A percentile compares a stretch with the other conserved stretches of the same genome.
Evolutionary conservation across 2,113 vertebrate species (phyloP).

Genomic region (Fukomys damarensis): DNA sequence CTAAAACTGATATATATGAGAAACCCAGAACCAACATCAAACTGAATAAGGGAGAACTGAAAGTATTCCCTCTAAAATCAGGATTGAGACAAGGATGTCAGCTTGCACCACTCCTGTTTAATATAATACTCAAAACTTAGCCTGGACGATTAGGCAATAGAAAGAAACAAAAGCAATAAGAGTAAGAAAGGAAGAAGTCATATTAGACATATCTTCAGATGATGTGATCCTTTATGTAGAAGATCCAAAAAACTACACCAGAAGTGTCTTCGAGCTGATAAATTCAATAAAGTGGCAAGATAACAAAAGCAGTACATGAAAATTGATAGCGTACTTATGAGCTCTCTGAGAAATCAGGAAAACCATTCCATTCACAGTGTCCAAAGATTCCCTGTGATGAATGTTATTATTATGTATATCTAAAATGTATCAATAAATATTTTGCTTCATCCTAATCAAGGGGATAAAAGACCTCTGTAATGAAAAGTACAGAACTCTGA

Average conservation of each 20-base stretch:
- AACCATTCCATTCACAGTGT: not conserved
- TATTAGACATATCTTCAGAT: not conserved
- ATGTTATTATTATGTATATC: too few relatives aligned
- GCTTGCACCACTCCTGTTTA: not conserved
- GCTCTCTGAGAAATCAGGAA: not conserved
- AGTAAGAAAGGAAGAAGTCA: not conserved
- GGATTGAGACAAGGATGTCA: not conserved
- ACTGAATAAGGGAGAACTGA: not conserved
- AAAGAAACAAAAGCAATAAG: not conserved
- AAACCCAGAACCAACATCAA: not conserved
- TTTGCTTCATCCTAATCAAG: not conserved
- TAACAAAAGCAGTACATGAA: not conserved
- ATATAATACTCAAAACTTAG: not conserved
- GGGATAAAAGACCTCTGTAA: not conserved
- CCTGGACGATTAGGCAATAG: not conserved
- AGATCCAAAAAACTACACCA: not conserved
- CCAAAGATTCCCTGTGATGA: not conserved
- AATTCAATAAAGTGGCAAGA: not conserved
- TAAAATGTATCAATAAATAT: too few relatives aligned
- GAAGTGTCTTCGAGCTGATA: not conserved
- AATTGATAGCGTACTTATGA: not conserved
- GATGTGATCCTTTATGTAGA: not conserved
- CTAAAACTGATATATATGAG: not conserved
- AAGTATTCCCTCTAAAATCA: not conserved
- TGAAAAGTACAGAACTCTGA: not conserved